Conservation (phyloP, 2,888 invertebrate species). For the Tetanocera ferruginea region DNA sequence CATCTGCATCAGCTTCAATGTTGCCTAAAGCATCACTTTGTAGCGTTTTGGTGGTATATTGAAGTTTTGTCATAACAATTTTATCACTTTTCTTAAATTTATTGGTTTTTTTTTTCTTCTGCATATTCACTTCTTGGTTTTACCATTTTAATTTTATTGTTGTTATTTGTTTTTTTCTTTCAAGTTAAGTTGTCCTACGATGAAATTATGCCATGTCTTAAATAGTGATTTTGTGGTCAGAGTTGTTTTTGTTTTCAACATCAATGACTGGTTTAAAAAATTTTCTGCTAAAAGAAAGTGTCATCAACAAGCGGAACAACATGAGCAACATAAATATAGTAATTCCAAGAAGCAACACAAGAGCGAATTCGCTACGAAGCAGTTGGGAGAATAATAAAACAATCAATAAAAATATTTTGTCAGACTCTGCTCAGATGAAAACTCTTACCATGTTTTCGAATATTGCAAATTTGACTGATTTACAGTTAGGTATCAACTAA, state of each 20-base stretch:
- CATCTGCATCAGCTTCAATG: no score
- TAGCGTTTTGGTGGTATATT: no score
- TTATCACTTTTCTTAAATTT: background rate
- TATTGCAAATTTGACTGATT: no score
- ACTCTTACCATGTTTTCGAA: no score
- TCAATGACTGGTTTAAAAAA: background rate
- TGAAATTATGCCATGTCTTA: background rate
- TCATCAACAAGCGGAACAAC: slow-evolving; percentile 20
- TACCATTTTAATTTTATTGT: background rate
- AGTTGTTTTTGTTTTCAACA: background rate
- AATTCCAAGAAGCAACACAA: background rate
- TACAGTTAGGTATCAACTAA: no score
- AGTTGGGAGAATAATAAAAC: background rate
- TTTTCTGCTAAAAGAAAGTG: slow-evolving; percentile 1
- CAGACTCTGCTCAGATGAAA: no score
- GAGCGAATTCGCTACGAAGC: background rate
- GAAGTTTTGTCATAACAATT: background rate
- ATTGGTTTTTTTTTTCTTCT: background rate
- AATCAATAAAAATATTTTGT: no score
- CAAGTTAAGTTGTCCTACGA: background rate
- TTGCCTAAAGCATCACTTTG: no score
- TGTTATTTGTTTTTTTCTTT: background rate
- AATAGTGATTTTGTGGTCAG: background rate
- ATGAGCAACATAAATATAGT: background rate
- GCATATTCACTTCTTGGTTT: background rate